phyloP scores from a whole-genome alignment of 1,140 invertebrate genomes.

The Trachymyrmex cornetzi region DNA sequence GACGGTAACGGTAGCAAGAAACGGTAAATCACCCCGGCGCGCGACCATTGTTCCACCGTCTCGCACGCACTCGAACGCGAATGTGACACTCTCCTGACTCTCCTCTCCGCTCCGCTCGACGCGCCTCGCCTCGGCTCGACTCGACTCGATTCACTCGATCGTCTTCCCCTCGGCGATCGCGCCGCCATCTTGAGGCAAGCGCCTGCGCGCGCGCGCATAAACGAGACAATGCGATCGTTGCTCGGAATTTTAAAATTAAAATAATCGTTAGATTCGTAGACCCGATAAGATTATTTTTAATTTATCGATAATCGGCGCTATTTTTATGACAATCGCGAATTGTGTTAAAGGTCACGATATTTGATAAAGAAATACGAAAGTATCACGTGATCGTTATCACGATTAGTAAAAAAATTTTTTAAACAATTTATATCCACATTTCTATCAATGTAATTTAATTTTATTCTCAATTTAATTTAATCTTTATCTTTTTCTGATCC shows the following conservation, averaged over 20 bases:
- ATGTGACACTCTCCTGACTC: conserved; percentile 50
- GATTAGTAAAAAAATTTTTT: no score
- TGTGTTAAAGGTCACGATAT: no score
- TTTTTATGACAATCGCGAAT: neutral
- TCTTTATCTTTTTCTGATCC: no score
- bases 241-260: neutral
- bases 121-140: conserved; percentile 32
- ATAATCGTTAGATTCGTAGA: neutral
- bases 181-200: conserved; percentile 65
- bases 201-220: neutral
- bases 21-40: conserved; percentile 58
- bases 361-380: neutral
- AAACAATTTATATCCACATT: no score
- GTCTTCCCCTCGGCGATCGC: conserved; percentile 60
- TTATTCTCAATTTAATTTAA: no score
- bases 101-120: conserved; percentile 3
- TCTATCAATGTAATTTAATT: no score
- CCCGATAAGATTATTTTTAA: conserved; percentile 12
- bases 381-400: neutral
- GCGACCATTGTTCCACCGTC: conserved; percentile 56
- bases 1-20: neutral
- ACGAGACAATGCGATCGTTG: neutral
- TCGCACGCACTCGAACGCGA: conserved; percentile 51
- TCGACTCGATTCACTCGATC: conserved; percentile 71
- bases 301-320: neutral